Conservation (phyloP, 2,888 invertebrate species). For the Polydrusus cervinus region DNA sequence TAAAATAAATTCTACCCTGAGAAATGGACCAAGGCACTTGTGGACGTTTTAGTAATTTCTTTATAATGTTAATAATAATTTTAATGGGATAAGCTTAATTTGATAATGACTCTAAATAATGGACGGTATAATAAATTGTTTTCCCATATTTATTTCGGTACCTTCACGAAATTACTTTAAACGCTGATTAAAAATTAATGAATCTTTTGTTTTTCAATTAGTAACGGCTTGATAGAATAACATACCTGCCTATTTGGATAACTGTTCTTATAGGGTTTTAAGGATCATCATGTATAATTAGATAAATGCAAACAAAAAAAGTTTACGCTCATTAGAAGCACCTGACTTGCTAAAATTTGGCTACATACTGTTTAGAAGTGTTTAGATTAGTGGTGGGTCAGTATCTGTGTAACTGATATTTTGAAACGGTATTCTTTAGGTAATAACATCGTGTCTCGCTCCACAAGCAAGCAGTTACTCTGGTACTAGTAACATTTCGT, state of each 20-base stretch:
- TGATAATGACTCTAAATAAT: conserved; percentile 26
- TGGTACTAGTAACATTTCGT: no score
- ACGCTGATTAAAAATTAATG: conserved; percentile 33
- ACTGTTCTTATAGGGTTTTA: conserved; percentile 10
- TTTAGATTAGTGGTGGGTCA: no score
- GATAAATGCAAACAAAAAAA: conserved; percentile 13
- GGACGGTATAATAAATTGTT: conserved; percentile 10
- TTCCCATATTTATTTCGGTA: conserved; percentile 30
- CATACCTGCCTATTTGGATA: conserved; percentile 20
- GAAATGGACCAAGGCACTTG: conserved; percentile 7
- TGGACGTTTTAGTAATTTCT: conserved; percentile 9
- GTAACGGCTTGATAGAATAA: conserved; percentile 20
- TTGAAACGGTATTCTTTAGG: no score
- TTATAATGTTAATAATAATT: conserved; percentile 10
- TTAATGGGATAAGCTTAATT: conserved; percentile 15
- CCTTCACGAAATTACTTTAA: conserved; percentile 20
- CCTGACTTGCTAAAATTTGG: conserved; percentile 12
- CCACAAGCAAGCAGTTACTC: no score
- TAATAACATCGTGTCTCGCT: no score
- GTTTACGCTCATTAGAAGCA: conserved; percentile 4
- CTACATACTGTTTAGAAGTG: no score
- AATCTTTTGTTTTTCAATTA: conserved; percentile 31
- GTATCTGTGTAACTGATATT: no score
- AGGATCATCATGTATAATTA: conserved; percentile 19
- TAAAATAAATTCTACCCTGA: background rate